A percentile compares a stretch with the other conserved stretches of the same genome.
These are phyloP conservation scores for Diglossa brunneiventris DNA, from an alignment of 2,113 vertebrate species.

Conservation along the genomic window DNA sequence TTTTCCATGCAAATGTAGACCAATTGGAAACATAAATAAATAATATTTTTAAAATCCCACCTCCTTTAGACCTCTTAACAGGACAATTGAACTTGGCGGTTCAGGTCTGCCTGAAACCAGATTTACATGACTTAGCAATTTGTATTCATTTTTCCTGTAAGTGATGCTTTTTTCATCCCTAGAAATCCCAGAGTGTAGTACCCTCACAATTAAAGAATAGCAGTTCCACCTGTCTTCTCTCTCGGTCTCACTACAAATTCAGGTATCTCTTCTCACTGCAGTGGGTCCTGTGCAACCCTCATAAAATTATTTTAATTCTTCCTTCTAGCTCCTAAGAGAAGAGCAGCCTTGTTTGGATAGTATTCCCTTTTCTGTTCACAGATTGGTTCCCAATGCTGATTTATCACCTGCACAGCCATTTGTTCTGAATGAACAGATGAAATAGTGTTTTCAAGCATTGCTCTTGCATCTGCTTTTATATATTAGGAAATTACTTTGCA, in stretches of 20 bases:
- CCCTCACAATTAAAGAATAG: not conserved
- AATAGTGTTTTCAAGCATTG: not conserved
- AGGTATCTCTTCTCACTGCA: not conserved
- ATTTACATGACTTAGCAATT: not conserved
- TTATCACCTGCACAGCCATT: not conserved
- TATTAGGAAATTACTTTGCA: not conserved
- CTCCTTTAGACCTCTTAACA: not conserved
- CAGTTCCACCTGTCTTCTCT: not conserved
- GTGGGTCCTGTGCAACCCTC: not conserved
- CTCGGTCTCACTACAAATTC: not conserved
- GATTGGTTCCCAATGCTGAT: not conserved
- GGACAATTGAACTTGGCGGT: not conserved
- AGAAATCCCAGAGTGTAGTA: not conserved
- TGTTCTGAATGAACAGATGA: not conserved
- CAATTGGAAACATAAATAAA: not conserved
- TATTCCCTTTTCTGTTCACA: not conserved
- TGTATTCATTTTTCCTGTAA: not conserved
- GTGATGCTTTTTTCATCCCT: not conserved
- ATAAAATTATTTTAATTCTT: not conserved
- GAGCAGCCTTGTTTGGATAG: not conserved
- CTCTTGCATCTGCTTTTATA: not conserved
- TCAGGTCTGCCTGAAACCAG: not conserved
- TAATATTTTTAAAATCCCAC: not conserved
- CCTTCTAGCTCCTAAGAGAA: not conserved
- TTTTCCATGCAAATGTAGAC: not conserved